phyloP scores from a whole-genome alignment of 1,140 invertebrate genomes.

The Hylyphantes graminicola region DNA sequence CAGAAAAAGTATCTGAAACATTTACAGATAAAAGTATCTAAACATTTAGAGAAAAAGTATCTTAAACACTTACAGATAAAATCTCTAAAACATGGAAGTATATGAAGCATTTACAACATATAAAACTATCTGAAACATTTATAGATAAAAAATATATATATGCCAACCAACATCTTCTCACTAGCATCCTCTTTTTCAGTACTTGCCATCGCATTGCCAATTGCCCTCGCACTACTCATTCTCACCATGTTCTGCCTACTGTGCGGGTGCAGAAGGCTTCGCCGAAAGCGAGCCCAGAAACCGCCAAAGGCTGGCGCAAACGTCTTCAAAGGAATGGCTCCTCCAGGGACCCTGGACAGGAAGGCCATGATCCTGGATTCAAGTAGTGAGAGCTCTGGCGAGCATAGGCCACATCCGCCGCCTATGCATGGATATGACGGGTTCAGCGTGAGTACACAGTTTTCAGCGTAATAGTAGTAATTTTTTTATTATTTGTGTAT shows the following conservation, averaged over 20 bases:
- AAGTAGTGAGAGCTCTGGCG: conserved; percentile 78
- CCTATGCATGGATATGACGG: conserved; percentile 26
- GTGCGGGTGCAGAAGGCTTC: conserved; percentile 63
- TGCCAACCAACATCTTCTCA: too few species aligned
- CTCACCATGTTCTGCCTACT: conserved; percentile 64
- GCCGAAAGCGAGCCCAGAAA: conserved; percentile 48
- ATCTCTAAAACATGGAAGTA: too few species aligned
- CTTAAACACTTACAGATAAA: too few species aligned
- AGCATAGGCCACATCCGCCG: conserved; percentile 26
- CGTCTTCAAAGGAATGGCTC: conserved; percentile 57
- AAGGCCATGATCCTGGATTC: conserved; percentile 79
- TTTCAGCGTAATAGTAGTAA: neutral
- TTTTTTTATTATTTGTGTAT: neutral
- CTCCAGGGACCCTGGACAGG: conserved; percentile 71
- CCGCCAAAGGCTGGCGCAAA: conserved; percentile 1
- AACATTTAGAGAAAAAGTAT: too few species aligned
- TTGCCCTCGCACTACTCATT: conserved; percentile 64
- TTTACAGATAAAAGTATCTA: too few species aligned
- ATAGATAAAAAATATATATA: too few species aligned
- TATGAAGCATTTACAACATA: too few species aligned
- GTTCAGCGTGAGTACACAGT: conserved; percentile 34
- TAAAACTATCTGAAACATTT: too few species aligned
- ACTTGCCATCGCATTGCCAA: conserved; percentile 64
- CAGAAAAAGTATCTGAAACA: too few species aligned
- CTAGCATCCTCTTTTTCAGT: conserved; percentile 54